Conservation (phyloP, 2,888 invertebrate species). For the Candidula unifasciata region DNA sequence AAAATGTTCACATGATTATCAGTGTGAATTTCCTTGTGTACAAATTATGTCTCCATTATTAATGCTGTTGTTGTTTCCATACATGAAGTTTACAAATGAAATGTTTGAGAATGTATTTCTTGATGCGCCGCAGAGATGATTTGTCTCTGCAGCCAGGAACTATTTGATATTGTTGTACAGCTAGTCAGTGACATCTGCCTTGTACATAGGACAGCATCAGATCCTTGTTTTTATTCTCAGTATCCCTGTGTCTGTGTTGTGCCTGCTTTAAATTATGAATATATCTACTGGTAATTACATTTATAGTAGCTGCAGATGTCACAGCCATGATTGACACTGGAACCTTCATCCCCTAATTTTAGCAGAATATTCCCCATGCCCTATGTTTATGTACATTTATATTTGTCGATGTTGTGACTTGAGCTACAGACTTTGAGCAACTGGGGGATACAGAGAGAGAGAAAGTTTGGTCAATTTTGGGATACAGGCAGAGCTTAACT, state of each 20-base stretch:
- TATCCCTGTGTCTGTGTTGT: constrained; percentile 8
- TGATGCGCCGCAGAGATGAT: not conserved
- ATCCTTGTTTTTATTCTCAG: not conserved
- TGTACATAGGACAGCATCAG: not conserved
- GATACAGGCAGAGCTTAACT: too few species aligned
- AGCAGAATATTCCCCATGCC: not conserved
- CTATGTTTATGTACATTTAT: constrained; percentile 30
- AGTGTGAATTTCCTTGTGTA: too few species aligned
- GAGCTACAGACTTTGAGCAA: too few species aligned
- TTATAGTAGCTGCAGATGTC: not conserved
- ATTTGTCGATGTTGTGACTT: not conserved
- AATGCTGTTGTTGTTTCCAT: too few species aligned
- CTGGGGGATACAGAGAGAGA: too few species aligned
- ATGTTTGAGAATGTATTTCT: not conserved
- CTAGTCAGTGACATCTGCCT: constrained; percentile 5
- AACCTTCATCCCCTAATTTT: not conserved
- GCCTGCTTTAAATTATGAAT: constrained; percentile 22
- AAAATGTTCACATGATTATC: too few species aligned
- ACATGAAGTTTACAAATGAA: not conserved
- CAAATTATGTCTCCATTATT: too few species aligned
- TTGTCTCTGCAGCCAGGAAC: too few species aligned
- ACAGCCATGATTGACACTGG: not conserved
- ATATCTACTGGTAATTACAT: not conserved
- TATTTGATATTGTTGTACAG: constrained; percentile 17
- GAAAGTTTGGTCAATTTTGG: too few species aligned